Conservation (phyloP, 2,113 vertebrate species). For the Apteryx owenii region DNA sequence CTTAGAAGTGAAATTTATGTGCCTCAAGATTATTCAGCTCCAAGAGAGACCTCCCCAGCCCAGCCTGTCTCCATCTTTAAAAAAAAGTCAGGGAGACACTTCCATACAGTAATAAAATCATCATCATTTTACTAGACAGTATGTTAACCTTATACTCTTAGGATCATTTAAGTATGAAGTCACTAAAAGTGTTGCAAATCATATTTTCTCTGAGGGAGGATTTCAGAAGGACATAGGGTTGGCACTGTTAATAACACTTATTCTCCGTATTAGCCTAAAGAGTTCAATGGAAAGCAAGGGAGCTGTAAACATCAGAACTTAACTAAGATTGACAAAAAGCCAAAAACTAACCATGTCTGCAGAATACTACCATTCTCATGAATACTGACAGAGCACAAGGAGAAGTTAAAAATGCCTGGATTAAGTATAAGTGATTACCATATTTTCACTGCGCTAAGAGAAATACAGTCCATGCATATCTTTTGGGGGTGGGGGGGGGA, state of each 20-base stretch:
- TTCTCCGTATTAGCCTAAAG: neutral
- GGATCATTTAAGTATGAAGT: neutral
- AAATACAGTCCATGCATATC: neutral
- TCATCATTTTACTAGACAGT: neutral
- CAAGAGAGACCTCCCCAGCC: neutral
- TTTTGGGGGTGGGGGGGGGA: neutral
- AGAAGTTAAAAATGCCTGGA: neutral
- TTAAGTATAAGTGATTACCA: neutral
- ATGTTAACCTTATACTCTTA: constrained; percentile 25
- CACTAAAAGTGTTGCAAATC: constrained; percentile 37
- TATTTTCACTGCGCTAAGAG: neutral
- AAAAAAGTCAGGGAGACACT: neutral
- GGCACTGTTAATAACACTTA: neutral
- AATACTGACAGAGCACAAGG: neutral
- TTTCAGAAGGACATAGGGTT: neutral
- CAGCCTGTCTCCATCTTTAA: neutral
- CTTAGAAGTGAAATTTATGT: constrained; percentile 20
- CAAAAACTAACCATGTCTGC: neutral
- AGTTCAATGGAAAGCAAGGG: neutral
- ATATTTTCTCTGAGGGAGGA: neutral
- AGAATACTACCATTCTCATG: neutral
- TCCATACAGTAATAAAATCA: neutral
- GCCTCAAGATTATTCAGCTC: neutral
- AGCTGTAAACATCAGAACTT: neutral
- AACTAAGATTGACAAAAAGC: neutral